These are phyloP conservation scores for Eumaeus atala DNA, from an alignment of 1,140 invertebrate species.

Conservation along the genomic window DNA sequence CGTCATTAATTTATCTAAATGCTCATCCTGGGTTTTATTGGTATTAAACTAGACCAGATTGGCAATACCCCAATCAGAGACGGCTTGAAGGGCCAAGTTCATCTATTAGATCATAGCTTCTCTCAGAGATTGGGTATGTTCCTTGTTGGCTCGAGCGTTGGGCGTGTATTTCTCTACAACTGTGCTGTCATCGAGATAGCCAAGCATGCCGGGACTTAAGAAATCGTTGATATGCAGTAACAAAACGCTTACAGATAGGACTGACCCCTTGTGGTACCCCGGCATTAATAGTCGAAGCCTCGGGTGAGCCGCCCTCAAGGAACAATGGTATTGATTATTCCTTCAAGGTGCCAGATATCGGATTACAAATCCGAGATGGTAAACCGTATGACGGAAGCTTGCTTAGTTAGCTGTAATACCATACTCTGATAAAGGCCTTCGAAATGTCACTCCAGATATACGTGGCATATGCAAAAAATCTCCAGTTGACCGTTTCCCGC, in stretches of 20 bases:
- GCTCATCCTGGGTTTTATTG: neutral
- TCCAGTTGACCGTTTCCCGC: no score
- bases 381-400: no score
- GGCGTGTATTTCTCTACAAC: slow-evolving; percentile 15
- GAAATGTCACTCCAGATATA: no score
- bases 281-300: neutral
- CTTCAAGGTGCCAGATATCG: slow-evolving; percentile 7
- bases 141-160: neutral
- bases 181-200: slow-evolving; percentile 19
- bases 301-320: slow-evolving; percentile 9
- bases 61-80: slow-evolving; percentile 1
- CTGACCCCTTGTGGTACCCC: slow-evolving; percentile 19
- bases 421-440: no score
- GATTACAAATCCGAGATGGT: no score
- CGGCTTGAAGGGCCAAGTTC: no score
- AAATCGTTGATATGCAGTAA: slow-evolving; percentile 14
- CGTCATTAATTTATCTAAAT: no score
- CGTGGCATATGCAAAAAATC: no score
- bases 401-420: no score
- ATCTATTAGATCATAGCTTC: no score
- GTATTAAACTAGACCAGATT: slow-evolving; percentile 10
- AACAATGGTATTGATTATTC: slow-evolving; percentile 14
- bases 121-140: no score
- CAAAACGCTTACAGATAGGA: slow-evolving; percentile 15
- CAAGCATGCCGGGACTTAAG: slow-evolving; percentile 2